Evolutionary conservation across 2,113 vertebrate genomes (phyloP), one percentile per base, ranked within the genome.

Genomic region (Prunella himalayana): DNA sequence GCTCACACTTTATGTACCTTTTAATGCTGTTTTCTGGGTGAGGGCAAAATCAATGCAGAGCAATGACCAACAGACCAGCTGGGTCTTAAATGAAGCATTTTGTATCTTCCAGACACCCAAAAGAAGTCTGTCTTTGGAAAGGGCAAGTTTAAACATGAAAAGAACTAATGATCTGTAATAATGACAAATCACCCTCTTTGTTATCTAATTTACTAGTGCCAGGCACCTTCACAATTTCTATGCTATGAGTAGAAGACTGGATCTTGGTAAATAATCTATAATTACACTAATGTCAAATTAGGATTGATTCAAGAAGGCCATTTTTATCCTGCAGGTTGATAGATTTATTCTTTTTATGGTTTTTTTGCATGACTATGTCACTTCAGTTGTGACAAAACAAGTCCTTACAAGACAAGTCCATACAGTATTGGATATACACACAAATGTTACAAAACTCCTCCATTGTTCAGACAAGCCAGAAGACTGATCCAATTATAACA

Each of bases 261-360:
- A 75, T 92, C 84, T 83, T 94, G 71, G 93, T 97, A 96, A 97
- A 97, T 95, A 97, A 97, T 92, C 93, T 69, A 66, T 96, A 96
- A 95, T 96, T 97, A 90, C 37, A 65, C 75, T 69, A 81, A n/a
- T 2, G 0, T 39, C 71, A 83, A 65, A 94, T 90, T 78, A 97
- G 93, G 93, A 96, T 94, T 92, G 97, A 97, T 95, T 84, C 51
- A 41, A 77, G 66, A 66, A 90, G 24, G 31, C 47, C 72, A 90
- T 71, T 90, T 96, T 94, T 68, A 78, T 94, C 56, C 53, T 89
- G 72, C 70, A 93, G 75, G 64, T 95, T 84, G 73, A 92, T 77
- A 89, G 39, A 59, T 83, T 95, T 96, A 79, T 87, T 80, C 11
- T 94, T 88, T 80, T 83, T 30, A 10, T 63, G 71, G 69, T 21